Evolutionary conservation across 2,113 vertebrate species (phyloP), one percentile per base, ranked within the genome.

Genomic region (Carlito syrichta): DNA sequence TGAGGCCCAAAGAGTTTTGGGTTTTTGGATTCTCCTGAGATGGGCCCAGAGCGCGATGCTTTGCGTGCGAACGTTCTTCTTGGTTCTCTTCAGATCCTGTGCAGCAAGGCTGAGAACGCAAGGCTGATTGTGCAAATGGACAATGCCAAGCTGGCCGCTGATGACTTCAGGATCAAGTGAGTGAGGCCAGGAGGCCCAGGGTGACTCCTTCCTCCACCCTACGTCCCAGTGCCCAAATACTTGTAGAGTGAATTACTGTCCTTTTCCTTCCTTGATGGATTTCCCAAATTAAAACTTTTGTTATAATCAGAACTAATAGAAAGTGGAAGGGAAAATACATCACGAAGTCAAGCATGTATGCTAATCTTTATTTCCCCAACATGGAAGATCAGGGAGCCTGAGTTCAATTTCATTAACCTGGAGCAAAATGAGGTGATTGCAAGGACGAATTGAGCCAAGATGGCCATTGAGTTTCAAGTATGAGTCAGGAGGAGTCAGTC

Each of bases 141-240:
- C 89, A 98, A 98, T 11, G 95, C 86, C 60, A 96, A 79, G 2
- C 50, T 99, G 62, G 94, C 98, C 12, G 92, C 92, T 4, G 97
- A 98, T 0, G 98, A 99, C 97, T 99, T 98, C 20, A 98, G 93
- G 38, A 79, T 97, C 2, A 99, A 98, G 99, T 98, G 95, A 96
- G 98, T 98, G 7, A 16, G 22, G 14, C 0, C 1, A 9, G 23
- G 19, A 58, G 74, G 63, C 16, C 43, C n/a, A 77, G 56, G 14
- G 56, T 66, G 43, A n/a, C n/a, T 25, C 43, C 32, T 19, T 84
- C 38, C 14, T 54, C 32, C 3, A 38, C 1, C 48, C n/a, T 23
- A 68, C 22, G 4, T 38, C 50, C 27, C 68, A 50, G 2, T 20
- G 14, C 22, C 40, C 11, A 27, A 38, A 86, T n/a, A n/a, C 43